These are phyloP conservation scores for Melanostigma gelatinosum DNA, from an alignment of 2,113 vertebrate genomes.

Conservation along the genomic window DNA sequence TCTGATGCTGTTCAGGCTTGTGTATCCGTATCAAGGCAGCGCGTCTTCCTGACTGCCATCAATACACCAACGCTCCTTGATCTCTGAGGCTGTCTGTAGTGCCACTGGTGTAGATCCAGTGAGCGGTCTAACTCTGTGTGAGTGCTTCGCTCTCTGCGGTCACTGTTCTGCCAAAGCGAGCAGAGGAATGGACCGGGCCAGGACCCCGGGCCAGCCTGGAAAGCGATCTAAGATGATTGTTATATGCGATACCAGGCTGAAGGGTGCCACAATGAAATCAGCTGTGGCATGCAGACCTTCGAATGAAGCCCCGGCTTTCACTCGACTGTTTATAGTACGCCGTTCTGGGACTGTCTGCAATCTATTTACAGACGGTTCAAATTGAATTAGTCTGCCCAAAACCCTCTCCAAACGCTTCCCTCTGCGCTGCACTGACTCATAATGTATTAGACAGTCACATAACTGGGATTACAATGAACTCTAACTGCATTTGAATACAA, in stretches of 20 bases:
- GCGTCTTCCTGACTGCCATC: conserved; percentile 4
- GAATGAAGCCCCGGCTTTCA: conserved; percentile 52
- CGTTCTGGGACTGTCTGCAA: conserved; percentile 17
- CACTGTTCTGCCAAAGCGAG: not conserved
- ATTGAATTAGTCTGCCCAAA: conserved; percentile 34
- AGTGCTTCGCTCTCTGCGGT: conserved; percentile 8
- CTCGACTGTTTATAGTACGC: conserved; percentile 40
- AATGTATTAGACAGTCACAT: conserved; percentile 20
- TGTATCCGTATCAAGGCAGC: conserved; percentile 17
- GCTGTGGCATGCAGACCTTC: conserved; percentile 57
- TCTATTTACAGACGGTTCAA: conserved; percentile 38
- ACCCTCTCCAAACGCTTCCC: conserved; percentile 30
- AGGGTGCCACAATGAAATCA: conserved; percentile 51
- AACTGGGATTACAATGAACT: conserved; percentile 28
- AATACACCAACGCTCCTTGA: conserved; percentile 25
- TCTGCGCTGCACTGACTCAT: conserved; percentile 29
- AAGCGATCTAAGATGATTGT: conserved; percentile 54
- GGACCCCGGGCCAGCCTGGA: conserved; percentile 47
- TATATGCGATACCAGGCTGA: conserved; percentile 45
- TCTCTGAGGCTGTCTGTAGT: conserved; percentile 30
- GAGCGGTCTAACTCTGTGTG: conserved; percentile 10
- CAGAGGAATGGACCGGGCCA: conserved; percentile 15
- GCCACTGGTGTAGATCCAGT: conserved; percentile 17
- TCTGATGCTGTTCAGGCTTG: conserved; percentile 35
- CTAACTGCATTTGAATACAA: conserved; percentile 14